phyloP scores from a whole-genome alignment of 2,113 vertebrate genomes.

The Anarhynchus alexandrinus region DNA sequence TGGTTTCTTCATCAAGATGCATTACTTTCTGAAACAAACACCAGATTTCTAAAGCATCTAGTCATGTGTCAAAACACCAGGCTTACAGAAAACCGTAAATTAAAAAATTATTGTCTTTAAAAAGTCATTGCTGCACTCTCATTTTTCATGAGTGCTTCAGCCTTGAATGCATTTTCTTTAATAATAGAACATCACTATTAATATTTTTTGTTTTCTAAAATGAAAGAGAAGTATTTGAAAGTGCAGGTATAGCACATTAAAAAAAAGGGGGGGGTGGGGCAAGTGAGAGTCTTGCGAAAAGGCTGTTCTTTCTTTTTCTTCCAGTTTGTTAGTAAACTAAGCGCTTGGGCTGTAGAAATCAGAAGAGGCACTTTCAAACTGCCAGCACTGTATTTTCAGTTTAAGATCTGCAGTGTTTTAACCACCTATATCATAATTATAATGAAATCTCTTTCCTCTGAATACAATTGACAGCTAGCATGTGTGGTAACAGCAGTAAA shows the following conservation, averaged over 20 bases:
- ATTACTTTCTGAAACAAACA: constrained; percentile 34
- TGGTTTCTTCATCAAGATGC: constrained; percentile 27
- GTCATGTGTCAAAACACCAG: constrained; percentile 19
- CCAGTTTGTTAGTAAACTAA: constrained; percentile 23
- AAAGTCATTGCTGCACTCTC: background rate
- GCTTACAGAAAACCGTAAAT: background rate
- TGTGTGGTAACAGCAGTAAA: background rate
- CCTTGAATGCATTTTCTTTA: background rate
- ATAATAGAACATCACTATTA: background rate
- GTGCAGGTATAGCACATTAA: background rate
- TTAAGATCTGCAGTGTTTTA: background rate
- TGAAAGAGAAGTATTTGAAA: background rate
- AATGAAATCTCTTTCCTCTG: background rate
- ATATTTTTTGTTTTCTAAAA: background rate
- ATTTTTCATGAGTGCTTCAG: background rate
- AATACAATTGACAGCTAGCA: background rate
- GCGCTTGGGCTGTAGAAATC: background rate
- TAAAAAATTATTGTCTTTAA: background rate
- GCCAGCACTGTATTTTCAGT: background rate
- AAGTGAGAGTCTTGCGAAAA: background rate
- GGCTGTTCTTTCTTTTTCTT: constrained; percentile 6
- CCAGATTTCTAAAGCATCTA: constrained; percentile 25
- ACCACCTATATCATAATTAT: background rate
- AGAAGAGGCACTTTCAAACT: background rate
- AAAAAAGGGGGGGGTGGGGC: background rate